Evolutionary conservation across 2,797 vertebrate genomes (phyloP).

Genomic region (Tokudaia muenninki): DNA sequence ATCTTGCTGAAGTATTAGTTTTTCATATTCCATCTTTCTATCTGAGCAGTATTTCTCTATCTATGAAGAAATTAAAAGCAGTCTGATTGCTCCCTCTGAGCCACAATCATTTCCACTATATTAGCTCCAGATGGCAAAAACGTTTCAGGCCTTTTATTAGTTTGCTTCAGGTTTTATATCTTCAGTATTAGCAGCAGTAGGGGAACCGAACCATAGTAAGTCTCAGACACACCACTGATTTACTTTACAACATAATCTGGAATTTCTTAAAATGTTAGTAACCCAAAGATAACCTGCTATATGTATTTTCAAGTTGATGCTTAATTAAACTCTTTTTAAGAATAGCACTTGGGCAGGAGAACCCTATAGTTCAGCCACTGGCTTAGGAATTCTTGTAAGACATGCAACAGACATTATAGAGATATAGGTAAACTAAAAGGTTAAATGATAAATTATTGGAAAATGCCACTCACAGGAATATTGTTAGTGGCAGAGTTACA

Average conservation of each 20-base stretch:
- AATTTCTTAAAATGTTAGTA: neutral
- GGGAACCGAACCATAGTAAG: rapidly evolving
- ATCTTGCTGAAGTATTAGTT: neutral
- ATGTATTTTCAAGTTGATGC: neutral
- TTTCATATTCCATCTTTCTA: neutral
- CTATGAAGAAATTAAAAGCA: neutral
- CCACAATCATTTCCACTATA: neutral
- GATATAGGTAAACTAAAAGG: neutral
- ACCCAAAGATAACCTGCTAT: neutral
- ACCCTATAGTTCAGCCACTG: neutral
- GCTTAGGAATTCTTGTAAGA: neutral
- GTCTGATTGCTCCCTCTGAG: neutral
- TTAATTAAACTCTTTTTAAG: neutral
- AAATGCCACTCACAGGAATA: neutral
- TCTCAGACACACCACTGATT: too few relatives aligned
- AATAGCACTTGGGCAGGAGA: neutral
- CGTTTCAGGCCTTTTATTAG: neutral
- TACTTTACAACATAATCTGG: neutral
- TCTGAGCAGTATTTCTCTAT: neutral
- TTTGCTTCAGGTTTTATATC: neutral
- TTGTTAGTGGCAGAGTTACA: neutral
- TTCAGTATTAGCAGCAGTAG: neutral
- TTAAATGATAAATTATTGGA: neutral
- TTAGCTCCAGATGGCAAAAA: neutral
- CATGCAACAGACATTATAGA: neutral